phyloP scores from a whole-genome alignment of 1,140 invertebrate species.

The Drosophila insularis region DNA sequence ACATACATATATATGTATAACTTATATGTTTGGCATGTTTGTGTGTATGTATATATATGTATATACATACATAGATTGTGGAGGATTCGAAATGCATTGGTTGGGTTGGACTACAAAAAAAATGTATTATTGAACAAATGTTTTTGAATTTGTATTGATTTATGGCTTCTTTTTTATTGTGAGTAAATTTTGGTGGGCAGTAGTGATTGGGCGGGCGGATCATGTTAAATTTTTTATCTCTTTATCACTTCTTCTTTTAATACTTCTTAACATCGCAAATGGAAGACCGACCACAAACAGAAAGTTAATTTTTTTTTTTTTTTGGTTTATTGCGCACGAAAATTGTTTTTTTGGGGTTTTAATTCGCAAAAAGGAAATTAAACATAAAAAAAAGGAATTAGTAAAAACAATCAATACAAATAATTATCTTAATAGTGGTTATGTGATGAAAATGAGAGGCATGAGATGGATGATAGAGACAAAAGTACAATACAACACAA shows the following conservation, averaged over 20 bases:
- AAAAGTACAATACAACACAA: conserved; percentile 12
- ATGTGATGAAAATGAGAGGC: conserved; percentile 1
- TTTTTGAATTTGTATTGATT: conserved; percentile 2
- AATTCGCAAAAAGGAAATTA: conserved; percentile 21
- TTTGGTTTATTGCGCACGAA: neutral
- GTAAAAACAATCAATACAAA: conserved; percentile 43
- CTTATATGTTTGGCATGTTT: neutral
- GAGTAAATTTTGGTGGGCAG: neutral
- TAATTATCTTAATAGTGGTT: neutral
- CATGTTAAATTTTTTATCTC: neutral
- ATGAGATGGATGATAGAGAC: conserved; percentile 14
- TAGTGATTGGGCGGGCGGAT: neutral
- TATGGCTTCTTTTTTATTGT: neutral
- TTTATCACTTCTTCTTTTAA: neutral
- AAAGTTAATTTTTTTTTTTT: neutral
- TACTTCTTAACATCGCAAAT: conserved; percentile 43
- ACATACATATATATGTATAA: conserved; percentile 5
- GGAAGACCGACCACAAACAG: conserved; percentile 42
- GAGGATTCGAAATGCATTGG: conserved; percentile 4
- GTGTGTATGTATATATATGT: conserved; percentile 29
- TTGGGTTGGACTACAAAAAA: neutral
- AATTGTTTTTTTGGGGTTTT: conserved; percentile 6
- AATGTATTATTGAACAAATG: neutral
- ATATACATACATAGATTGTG: too few relatives aligned
- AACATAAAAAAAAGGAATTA: conserved; percentile 28